phyloP scores from a whole-genome alignment of 2,888 invertebrate genomes.

The Trisateles emortualis region DNA sequence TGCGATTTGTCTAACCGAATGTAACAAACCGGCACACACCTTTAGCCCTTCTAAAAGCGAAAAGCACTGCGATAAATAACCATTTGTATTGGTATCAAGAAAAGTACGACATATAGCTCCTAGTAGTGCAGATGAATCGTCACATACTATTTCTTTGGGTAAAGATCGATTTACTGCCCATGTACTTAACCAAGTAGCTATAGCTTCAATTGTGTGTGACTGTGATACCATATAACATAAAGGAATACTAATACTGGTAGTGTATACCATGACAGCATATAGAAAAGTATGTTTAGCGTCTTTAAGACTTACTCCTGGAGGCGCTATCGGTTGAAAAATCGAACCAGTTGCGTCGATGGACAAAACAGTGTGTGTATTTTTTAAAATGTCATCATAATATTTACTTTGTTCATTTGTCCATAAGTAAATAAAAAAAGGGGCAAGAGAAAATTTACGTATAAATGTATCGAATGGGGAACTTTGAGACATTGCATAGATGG shows the following conservation, averaged over 20 bases:
- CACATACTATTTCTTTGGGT: constrained; percentile 26
- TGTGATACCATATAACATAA: background rate
- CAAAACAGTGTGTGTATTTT: too few relatives aligned
- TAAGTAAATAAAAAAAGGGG: too few relatives aligned
- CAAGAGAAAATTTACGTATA: too few relatives aligned
- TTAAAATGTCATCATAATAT: too few relatives aligned
- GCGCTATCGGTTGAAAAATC: too few relatives aligned
- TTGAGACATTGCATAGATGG: too few relatives aligned
- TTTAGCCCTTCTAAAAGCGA: constrained; percentile 10
- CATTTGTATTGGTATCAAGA: constrained; percentile 16
- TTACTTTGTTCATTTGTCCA: too few relatives aligned
- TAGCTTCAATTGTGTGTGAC: background rate
- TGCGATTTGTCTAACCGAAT: constrained; percentile 25
- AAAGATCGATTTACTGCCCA: constrained; percentile 17
- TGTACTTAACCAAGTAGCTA: constrained; percentile 22
- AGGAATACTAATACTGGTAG: background rate
- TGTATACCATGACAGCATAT: too few relatives aligned
- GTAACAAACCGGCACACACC: constrained; percentile 15
- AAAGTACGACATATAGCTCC: constrained; percentile 21
- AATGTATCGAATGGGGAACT: too few relatives aligned
- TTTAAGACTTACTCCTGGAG: too few relatives aligned
- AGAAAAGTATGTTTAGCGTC: too few relatives aligned
- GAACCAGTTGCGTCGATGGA: too few relatives aligned
- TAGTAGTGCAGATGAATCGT: constrained; percentile 29
- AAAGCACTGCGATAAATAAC: constrained; percentile 23